These are phyloP conservation scores for Acanthopleura granulata DNA, from an alignment of 2,888 invertebrate species.

Conservation along the genomic window DNA sequence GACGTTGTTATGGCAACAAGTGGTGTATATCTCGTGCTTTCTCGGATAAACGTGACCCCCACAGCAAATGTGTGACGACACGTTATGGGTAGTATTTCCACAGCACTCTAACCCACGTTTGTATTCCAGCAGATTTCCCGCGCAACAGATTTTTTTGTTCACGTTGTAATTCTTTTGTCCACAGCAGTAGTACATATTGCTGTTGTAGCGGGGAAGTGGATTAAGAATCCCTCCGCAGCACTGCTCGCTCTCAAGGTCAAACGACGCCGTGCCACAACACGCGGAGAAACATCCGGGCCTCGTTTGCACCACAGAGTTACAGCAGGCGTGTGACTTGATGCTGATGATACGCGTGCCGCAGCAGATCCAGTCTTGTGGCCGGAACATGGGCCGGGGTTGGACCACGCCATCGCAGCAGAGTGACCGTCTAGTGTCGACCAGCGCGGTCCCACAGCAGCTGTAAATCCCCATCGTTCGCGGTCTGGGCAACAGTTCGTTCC, in stretches of 20 bases:
- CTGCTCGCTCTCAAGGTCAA: neutral
- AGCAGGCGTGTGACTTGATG: neutral
- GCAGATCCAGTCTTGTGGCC: neutral
- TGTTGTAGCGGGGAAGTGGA: neutral
- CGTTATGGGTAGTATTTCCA: neutral
- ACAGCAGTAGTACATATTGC: neutral
- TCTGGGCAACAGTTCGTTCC: neutral
- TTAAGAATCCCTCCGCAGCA: neutral
- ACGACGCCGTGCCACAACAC: neutral
- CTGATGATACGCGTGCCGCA: neutral
- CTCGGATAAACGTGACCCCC: neutral
- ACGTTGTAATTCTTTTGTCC: neutral
- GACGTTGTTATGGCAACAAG: neutral
- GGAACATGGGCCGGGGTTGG: neutral
- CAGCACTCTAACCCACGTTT: neutral
- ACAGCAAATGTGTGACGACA: neutral
- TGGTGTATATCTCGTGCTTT: neutral
- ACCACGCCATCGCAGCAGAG: neutral
- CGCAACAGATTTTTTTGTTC: neutral
- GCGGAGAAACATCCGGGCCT: neutral
- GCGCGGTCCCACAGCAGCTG: neutral
- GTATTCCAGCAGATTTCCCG: neutral
- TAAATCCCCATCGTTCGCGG: neutral
- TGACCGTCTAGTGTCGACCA: neutral
- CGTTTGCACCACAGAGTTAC: neutral